Evolutionary conservation across 2,888 invertebrate genomes (phyloP).

Genomic region (Microplitis manilae): DNA sequence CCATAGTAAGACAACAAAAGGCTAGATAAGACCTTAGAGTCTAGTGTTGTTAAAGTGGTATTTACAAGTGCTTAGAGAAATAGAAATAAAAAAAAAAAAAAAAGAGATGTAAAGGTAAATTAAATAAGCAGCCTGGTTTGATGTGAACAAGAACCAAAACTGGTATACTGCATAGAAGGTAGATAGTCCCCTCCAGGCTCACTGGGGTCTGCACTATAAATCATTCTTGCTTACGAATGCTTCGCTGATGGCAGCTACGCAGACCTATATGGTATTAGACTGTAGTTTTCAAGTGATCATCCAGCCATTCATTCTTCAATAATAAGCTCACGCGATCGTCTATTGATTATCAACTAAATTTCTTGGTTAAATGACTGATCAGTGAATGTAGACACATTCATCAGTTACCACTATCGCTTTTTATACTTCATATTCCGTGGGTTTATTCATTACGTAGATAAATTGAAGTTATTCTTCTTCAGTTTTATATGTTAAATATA

Average conservation of each 20-base stretch:
- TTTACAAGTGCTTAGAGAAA: slow-evolving; percentile 37
- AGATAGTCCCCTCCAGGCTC: not conserved
- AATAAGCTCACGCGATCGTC: slow-evolving; percentile 42
- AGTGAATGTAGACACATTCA: not conserved
- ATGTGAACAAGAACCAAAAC: slow-evolving; percentile 26
- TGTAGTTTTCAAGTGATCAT: slow-evolving; percentile 35
- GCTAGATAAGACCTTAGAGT: not conserved
- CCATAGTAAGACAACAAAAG: slow-evolving; percentile 15
- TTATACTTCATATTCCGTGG: not conserved
- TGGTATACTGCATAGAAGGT: slow-evolving; percentile 21
- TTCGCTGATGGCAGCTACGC: slow-evolving; percentile 37
- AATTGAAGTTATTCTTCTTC: no score
- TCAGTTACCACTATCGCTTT: not conserved
- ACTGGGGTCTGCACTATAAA: slow-evolving; percentile 46
- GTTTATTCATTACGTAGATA: not conserved
- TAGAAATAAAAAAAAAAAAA: slow-evolving; percentile 2
- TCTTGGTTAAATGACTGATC: slow-evolving; percentile 22
- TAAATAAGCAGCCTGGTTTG: slow-evolving; percentile 24
- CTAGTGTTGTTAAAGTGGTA: slow-evolving; percentile 43
- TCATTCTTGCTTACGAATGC: slow-evolving; percentile 50
- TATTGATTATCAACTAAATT: slow-evolving; percentile 46
- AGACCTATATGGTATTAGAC: slow-evolving; percentile 31
- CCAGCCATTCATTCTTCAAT: slow-evolving; percentile 46
- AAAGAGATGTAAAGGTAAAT: slow-evolving; percentile 30
- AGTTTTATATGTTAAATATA: no score